A percentile compares a stretch with the other conserved stretches of the same genome.
These are phyloP conservation scores for Tachysurus fulvidraco DNA, from an alignment of 2,113 vertebrate species.

Conservation along the genomic window DNA sequence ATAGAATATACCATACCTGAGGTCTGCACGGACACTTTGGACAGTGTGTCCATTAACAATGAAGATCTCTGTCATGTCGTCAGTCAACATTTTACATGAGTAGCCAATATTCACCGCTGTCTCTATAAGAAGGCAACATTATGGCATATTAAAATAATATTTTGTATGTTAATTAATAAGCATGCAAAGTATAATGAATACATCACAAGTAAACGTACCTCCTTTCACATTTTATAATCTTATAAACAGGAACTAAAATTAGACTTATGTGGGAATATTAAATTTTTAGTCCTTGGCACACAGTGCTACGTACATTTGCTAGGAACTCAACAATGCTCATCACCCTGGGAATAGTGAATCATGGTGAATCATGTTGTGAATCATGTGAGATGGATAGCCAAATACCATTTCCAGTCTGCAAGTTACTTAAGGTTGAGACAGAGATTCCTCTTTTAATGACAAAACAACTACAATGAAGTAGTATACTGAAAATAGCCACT, in stretches of 20 bases:
- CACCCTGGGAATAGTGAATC: background rate
- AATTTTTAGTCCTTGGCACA: background rate
- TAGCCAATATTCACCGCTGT: slow-evolving; percentile 94
- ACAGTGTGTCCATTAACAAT: slow-evolving; percentile 86
- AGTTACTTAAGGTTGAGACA: background rate
- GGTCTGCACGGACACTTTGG: slow-evolving; percentile 87
- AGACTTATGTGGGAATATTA: background rate
- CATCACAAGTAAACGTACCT: background rate
- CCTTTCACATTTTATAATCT: background rate
- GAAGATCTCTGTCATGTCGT: slow-evolving; percentile 89
- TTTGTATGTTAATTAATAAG: background rate
- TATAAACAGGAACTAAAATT: background rate
- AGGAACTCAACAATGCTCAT: background rate
- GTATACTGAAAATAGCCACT: background rate
- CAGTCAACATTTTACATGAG: slow-evolving; percentile 95
- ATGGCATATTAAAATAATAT: background rate
- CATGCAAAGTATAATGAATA: background rate
- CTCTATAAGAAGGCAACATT: slow-evolving; percentile 69
- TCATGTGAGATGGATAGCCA: background rate
- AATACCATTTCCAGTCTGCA: background rate
- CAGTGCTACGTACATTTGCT: background rate
- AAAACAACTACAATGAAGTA: background rate
- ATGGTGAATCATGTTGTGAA: background rate
- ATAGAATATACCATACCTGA: slow-evolving; percentile 73
- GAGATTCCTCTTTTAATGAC: background rate